Base-by-base conservation (phyloP, 1,140 invertebrate species). In the Aphelenchoides fujianensis region DNA sequence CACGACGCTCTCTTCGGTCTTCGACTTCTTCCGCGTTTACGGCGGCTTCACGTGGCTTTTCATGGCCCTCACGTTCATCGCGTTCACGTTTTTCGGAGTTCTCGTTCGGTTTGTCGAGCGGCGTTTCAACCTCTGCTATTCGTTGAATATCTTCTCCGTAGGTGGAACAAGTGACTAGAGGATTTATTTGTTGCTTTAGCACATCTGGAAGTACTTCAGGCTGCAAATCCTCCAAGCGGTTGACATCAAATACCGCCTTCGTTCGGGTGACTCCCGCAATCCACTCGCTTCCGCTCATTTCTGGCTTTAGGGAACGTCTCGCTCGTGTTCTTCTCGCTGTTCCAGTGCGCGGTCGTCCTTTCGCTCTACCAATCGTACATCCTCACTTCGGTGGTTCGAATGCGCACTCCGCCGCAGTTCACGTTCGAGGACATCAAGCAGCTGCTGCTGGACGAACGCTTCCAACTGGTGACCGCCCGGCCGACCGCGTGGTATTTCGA, bases 21-120 rank as follows among this genome's bases (percentile, higher is more conserved):
- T 59, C 55, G 55, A 59, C 23, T 59, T 59, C 55, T 59, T 59
- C 23, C 28, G 55, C 19, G 55, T 59, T 59, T 59, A 59, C 34
- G 5, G 23, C 7, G 34, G 5, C 12, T 19, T 16, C 19, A 59
- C 55, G 5, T 59, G 55, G 55, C 34, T 59, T 5, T 59, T 59
- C 23, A 59, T 59, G 55, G 5, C 19, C 27, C 5, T 59, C 5
- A 59, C 5, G 5, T 59, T 59, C 19, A 7, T 59, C 7, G 5
- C 23, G 5, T 59, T 59, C 34, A 23, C 23, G 12, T 27, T 5
- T 5, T 59, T 59, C 34, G 55, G 55, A 59, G 28, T 59, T 16
- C 5, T 59, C 34, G 55, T 59, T 5, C 5, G 55, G 5, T 59
- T 59, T 5, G 55, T 59, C 27, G 55, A 59, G 23, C 55, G 5